Evolutionary conservation across 2,888 invertebrate genomes (phyloP).

Genomic region (Gerosis bhagava): DNA sequence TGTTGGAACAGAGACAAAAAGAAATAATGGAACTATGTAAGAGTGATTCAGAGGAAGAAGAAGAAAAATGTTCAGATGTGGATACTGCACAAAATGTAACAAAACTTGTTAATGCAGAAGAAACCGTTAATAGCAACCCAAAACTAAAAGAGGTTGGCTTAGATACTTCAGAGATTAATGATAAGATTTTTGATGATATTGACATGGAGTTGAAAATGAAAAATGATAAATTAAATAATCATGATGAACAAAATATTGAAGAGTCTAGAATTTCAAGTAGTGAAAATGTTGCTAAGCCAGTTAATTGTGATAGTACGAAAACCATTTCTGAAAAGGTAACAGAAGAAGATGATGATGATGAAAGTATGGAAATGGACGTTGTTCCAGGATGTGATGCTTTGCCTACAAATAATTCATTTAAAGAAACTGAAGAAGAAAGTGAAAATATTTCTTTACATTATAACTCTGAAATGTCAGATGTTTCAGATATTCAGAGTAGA

Average conservation of each 20-base stretch:
- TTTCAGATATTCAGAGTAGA: too few species aligned
- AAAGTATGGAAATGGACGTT: too few species aligned
- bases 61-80: constrained; percentile 19
- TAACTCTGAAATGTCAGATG: constrained; percentile 44
- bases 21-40: constrained; percentile 89
- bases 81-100: constrained; percentile 10
- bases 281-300: not conserved
- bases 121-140: constrained; percentile 14
- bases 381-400: too few species aligned
- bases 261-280: too few species aligned
- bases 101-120: constrained; percentile 10
- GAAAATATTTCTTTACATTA: constrained; percentile 48
- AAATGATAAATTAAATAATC: constrained; percentile 11
- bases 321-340: not conserved
- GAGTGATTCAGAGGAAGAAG: constrained; percentile 85
- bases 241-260: too few species aligned
- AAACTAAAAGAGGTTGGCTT: constrained; percentile 5
- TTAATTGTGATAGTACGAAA: not conserved
- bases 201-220: constrained; percentile 8
- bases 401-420: not conserved
- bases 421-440: constrained; percentile 36
- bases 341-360: not conserved
- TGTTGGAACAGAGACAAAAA: constrained; percentile 87
- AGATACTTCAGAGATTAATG: constrained; percentile 17
- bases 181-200: constrained; percentile 36